A percentile compares a stretch with the other conserved stretches of the same genome.
Evolutionary conservation across 2,113 vertebrate genomes (phyloP).

Genomic region (Sinocyclocheilus grahami): DNA sequence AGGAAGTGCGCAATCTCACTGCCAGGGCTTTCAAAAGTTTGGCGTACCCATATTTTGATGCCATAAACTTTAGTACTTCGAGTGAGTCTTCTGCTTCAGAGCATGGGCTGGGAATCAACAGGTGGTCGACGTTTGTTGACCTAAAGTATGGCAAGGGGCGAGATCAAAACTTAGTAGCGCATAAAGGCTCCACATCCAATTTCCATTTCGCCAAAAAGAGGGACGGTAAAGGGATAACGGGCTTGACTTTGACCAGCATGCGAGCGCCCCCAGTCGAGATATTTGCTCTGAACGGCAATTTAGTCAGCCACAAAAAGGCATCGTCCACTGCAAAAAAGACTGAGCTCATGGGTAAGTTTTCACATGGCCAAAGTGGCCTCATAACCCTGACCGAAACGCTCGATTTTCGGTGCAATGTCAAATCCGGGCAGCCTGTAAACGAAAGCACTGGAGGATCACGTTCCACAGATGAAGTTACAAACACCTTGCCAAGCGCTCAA

Average conservation of each 20-base stretch:
- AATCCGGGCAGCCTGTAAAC: slow-evolving; percentile 70
- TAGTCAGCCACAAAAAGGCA: slow-evolving; percentile 55
- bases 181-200: slow-evolving; percentile 63
- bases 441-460: slow-evolving; percentile 74
- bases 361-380: slow-evolving; percentile 73
- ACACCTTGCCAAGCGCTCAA: slow-evolving; percentile 66
- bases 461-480: slow-evolving; percentile 80
- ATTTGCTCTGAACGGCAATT: slow-evolving; percentile 66
- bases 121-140: slow-evolving; percentile 90
- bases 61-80: slow-evolving; percentile 83
- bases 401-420: slow-evolving; percentile 79
- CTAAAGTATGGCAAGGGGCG: slow-evolving; percentile 80
- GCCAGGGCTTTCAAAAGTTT: slow-evolving; percentile 91
- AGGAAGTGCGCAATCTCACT: slow-evolving; percentile 93
- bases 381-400: slow-evolving; percentile 85
- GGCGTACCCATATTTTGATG: slow-evolving; percentile 88
- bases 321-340: slow-evolving; percentile 66
- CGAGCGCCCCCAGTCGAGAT: slow-evolving; percentile 77
- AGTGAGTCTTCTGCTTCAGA: slow-evolving; percentile 87
- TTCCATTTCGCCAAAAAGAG: slow-evolving; percentile 66
- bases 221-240: slow-evolving; percentile 64
- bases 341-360: slow-evolving; percentile 72
- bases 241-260: slow-evolving; percentile 62
- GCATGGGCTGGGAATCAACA: slow-evolving; percentile 79
- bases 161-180: slow-evolving; percentile 62